Conservation (phyloP, 2,888 invertebrate genomes). For the Sympetrum striolatum region DNA sequence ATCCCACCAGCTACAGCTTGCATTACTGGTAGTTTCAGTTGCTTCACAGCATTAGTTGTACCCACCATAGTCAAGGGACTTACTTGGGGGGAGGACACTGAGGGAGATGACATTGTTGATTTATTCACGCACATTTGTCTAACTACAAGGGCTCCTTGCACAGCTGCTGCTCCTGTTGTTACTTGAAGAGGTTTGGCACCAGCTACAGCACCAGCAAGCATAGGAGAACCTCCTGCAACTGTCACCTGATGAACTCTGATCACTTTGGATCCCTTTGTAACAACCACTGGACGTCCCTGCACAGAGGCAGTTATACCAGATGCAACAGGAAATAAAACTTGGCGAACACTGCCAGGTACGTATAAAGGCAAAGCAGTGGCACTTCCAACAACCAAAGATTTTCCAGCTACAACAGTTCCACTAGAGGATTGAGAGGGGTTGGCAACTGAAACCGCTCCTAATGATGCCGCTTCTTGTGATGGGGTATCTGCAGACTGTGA, state of each 20-base stretch:
- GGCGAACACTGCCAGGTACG: conserved; percentile 49
- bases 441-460: conserved; percentile 49
- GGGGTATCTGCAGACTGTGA: background rate
- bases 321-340: conserved; percentile 51
- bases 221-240: conserved; percentile 50
- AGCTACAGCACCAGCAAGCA: conserved; percentile 43
- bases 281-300: conserved; percentile 51
- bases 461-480: conserved; percentile 51
- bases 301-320: conserved; percentile 50
- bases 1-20: conserved; percentile 53
- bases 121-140: conserved; percentile 47
- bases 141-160: conserved; percentile 48
- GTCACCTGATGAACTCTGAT: conserved; percentile 54
- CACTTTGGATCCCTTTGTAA: conserved; percentile 51
- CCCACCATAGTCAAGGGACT: conserved; percentile 21
- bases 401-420: conserved; percentile 52
- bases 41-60: conserved; percentile 48
- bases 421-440: conserved; percentile 24
- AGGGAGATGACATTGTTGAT: conserved; percentile 44
- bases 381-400: conserved; percentile 52
- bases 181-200: conserved; percentile 47
- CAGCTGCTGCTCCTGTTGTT: conserved; percentile 43
- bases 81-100: conserved; percentile 45
- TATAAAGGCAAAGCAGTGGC: conserved; percentile 50
- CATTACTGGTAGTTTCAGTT: conserved; percentile 49